Evolutionary conservation across 2,888 invertebrate genomes (phyloP).

Genomic region (Catotricha subobsoleta): DNA sequence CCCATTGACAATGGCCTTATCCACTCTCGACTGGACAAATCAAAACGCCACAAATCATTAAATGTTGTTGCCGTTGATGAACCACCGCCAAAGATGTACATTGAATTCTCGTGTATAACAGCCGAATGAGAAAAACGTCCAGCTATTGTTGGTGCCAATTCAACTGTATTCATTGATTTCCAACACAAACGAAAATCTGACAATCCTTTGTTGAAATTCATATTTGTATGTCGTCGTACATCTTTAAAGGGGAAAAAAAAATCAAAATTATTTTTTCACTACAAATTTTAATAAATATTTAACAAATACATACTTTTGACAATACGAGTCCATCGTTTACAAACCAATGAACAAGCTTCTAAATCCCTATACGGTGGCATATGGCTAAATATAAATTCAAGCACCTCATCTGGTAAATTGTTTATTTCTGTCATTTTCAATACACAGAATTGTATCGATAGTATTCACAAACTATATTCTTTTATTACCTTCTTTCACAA

Average conservation of each 20-base stretch:
- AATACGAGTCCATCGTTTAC: constrained; percentile 68
- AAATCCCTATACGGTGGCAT: constrained; percentile 83
- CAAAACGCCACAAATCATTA: constrained; percentile 90
- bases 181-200: constrained; percentile 58
- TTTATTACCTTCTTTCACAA: too few relatives aligned
- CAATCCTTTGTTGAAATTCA: constrained; percentile 59
- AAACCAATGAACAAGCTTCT: constrained; percentile 69
- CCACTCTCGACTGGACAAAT: constrained; percentile 74
- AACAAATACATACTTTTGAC: constrained; percentile 71
- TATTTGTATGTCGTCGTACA: constrained; percentile 54
- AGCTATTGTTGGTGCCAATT: constrained; percentile 57
- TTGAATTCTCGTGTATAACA: constrained; percentile 61
- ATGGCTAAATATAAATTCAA: constrained; percentile 79
- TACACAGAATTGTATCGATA: too few relatives aligned
- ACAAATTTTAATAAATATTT: neutral
- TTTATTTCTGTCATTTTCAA: constrained; percentile 27
- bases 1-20: constrained; percentile 62
- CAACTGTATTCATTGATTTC: constrained; percentile 39
- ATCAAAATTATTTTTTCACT: neutral
- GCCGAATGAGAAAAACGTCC: constrained; percentile 87
- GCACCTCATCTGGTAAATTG: constrained; percentile 79
- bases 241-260: constrained; percentile 35
- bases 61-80: constrained; percentile 87
- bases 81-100: constrained; percentile 94
- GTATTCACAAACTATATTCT: too few relatives aligned